Evolutionary conservation across 2,113 vertebrate genomes (phyloP).

Genomic region (Rhynchopsitta pachyrhyncha): DNA sequence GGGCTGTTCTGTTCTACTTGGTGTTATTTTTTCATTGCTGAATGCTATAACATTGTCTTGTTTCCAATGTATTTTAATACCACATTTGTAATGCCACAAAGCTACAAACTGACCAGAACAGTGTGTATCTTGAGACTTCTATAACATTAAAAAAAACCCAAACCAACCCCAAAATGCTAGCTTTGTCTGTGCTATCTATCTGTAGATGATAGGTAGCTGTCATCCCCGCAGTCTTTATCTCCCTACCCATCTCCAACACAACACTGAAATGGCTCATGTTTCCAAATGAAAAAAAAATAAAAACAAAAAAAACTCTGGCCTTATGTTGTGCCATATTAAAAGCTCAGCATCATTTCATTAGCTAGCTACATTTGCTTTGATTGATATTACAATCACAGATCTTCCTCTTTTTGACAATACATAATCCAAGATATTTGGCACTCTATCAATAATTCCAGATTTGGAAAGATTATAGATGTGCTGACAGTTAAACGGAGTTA

Average conservation of each 20-base stretch:
- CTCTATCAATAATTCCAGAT: conserved; percentile 46
- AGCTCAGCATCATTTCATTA: conserved; percentile 21
- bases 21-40: background rate
- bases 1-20: background rate
- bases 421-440: conserved; percentile 42
- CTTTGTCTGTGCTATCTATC: background rate
- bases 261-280: background rate
- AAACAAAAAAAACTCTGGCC: too few species aligned
- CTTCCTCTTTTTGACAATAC: conserved; percentile 22
- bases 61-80: background rate
- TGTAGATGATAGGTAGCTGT: background rate
- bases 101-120: background rate
- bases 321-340: background rate
- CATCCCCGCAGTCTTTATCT: background rate
- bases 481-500: conserved; percentile 40
- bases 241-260: background rate
- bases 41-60: background rate
- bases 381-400: conserved; percentile 1
- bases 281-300: background rate
- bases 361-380: conserved; percentile 15
- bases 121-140: background rate
- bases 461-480: conserved; percentile 41
- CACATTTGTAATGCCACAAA: background rate
- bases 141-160: background rate
- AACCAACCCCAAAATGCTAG: background rate